Evolutionary conservation across 2,113 vertebrate species (phyloP).

Genomic region (Castor canadensis): DNA sequence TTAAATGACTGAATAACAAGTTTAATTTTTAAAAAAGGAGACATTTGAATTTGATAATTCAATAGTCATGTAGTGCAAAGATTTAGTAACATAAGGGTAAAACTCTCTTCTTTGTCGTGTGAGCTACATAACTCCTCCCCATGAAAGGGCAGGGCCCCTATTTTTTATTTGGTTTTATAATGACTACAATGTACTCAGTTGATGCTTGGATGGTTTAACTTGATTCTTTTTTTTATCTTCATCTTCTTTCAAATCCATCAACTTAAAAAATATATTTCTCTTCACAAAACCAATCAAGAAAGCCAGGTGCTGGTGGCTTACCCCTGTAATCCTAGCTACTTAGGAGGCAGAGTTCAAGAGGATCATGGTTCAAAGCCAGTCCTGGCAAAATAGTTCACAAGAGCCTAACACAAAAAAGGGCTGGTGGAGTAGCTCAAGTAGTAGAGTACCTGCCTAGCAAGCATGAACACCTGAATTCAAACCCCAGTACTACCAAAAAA

Average conservation of each 20-base stretch:
- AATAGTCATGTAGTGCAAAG: background rate
- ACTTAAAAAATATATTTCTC: background rate
- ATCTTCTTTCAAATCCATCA: background rate
- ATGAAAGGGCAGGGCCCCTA: background rate
- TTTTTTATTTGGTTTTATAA: background rate
- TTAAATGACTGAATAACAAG: background rate
- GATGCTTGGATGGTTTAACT: background rate
- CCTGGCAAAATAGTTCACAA: no score
- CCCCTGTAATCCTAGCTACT: no score
- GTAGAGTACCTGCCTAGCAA: no score
- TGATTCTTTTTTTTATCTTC: background rate
- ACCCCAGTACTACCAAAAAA: no score
- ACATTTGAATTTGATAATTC: background rate
- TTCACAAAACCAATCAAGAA: background rate
- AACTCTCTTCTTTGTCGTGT: background rate
- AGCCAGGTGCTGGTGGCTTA: no score
- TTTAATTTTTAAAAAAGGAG: slow-evolving; percentile 23
- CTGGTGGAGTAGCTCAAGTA: no score
- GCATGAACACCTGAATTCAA: no score
- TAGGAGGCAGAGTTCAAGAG: no score
- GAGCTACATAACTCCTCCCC: background rate
- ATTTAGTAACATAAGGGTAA: background rate
- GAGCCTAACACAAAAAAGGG: no score
- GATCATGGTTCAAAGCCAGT: no score
- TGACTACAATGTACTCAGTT: background rate